Evolutionary conservation across 2,797 vertebrate genomes (phyloP), one percentile per base, ranked within the genome.

Genomic region (Capromys pilorides): DNA sequence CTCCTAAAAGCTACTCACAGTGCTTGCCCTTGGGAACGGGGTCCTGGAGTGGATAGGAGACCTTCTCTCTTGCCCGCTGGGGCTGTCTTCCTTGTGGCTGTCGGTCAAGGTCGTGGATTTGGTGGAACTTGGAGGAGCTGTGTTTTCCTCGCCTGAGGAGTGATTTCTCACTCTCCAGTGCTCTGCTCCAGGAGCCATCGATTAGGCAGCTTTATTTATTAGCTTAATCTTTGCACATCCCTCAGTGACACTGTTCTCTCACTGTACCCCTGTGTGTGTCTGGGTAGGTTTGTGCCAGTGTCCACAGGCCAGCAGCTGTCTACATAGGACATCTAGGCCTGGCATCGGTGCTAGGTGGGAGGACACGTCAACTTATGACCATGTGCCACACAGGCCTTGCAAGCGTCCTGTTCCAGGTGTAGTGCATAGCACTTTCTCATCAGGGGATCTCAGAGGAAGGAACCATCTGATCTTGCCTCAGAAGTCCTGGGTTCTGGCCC

Each of bases 171-270:
- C 75, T 95, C 84, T 62, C 88, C n/a, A 14, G 64, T 85, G 88
- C 45, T 91, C 92, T 94, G 84, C 88, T 78, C 95, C 86, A 10
- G 69, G 90, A 80, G 62, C 62, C 82, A 81, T 93, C 22, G 67
- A 91, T 94, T 51, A 45, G 91, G 51, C 2, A 0, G 71, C 82
- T 94, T 90, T 87, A 66, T 95, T 95, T 95, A 91, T 94, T 95
- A 87, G 81, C 88, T 93, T 94, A 78, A 91, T 94, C 77, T 57
- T 51, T 73, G 80, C 67, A 75, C 92, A 41, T 92, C 90, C 93
- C 96, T 82, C 80, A 75, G 90, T 2, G 16, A 31, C 0, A 0
- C 95, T 86, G 88, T 88, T 85, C 77, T 91, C 33, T 19, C n/a
- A 54, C 77, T 4, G 18, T 14, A 86, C 77, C 94, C 77, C 67